These are phyloP conservation scores for Phytoseiulus persimilis DNA, from an alignment of 2,888 invertebrate genomes.

Conservation along the genomic window DNA sequence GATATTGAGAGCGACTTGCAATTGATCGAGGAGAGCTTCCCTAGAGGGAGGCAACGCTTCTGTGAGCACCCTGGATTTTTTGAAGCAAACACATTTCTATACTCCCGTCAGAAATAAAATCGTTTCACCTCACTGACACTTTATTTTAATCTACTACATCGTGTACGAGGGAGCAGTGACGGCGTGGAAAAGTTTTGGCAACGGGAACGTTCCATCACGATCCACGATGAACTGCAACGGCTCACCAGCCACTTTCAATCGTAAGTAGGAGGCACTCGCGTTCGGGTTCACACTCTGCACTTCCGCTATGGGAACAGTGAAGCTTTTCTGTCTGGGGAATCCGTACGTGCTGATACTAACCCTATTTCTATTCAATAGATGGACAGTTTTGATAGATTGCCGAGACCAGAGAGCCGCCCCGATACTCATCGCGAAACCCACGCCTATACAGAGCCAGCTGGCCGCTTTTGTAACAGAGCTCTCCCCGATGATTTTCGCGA, in stretches of 20 bases:
- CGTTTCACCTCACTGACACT: background rate
- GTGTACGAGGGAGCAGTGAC: background rate
- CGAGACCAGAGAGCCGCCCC: background rate
- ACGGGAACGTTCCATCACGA: background rate
- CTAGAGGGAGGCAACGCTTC: no score
- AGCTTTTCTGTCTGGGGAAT: background rate
- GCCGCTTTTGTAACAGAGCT: background rate
- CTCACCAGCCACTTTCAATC: background rate
- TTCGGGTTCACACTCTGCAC: background rate
- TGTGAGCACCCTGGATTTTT: no score
- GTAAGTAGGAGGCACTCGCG: background rate
- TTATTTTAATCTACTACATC: background rate
- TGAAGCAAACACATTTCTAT: no score
- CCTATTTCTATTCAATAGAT: background rate
- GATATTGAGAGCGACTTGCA: no score
- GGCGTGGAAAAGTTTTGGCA: conserved; percentile 10
- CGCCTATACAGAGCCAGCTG: background rate
- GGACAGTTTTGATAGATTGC: background rate
- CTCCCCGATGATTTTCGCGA: background rate
- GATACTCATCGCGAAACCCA: background rate
- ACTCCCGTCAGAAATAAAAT: no score
- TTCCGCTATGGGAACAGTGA: background rate
- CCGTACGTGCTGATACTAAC: background rate
- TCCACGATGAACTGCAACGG: background rate
- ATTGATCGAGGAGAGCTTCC: no score